phyloP scores from a whole-genome alignment of 1,140 invertebrate species.

The Drosophila pseudoananassae region DNA sequence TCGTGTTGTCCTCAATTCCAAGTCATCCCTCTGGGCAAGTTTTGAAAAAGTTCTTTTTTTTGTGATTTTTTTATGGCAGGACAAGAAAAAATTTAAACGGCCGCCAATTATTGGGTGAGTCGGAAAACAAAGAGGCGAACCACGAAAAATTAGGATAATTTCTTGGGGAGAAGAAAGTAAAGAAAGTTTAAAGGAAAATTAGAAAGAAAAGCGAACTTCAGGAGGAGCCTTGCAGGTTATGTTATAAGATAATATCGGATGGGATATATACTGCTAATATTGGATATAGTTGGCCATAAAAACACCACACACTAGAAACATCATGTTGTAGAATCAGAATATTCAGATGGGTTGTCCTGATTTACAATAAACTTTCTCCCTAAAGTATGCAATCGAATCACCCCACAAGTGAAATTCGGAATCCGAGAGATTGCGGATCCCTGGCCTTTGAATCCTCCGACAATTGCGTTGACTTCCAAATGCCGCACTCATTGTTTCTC shows the following conservation, averaged over 20 bases:
- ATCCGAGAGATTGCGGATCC: neutral
- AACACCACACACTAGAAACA: slow-evolving; percentile 2
- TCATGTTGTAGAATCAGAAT: neutral
- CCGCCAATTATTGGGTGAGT: slow-evolving; percentile 36
- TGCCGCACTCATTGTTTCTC: slow-evolving; percentile 42
- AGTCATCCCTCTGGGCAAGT: slow-evolving; percentile 8
- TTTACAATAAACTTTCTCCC: slow-evolving; percentile 11
- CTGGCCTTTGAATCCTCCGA: slow-evolving; percentile 1
- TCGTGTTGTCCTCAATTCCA: slow-evolving; percentile 24
- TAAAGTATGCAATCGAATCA: slow-evolving; percentile 19
- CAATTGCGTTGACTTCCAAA: slow-evolving; percentile 35
- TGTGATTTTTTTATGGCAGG: slow-evolving; percentile 15
- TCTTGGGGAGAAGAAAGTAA: no score
- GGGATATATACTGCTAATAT: no score
- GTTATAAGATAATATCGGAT: no score
- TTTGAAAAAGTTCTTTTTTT: slow-evolving; percentile 11
- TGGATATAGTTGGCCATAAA: no score
- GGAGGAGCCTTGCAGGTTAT: no score
- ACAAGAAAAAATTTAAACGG: slow-evolving; percentile 31
- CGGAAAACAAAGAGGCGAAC: slow-evolving; percentile 2
- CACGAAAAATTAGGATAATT: neutral
- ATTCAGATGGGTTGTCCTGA: slow-evolving; percentile 17
- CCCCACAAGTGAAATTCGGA: slow-evolving; percentile 16
- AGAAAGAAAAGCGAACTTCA: no score
- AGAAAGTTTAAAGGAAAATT: no score